Conservation (phyloP, 2,797 vertebrate genomes). For the Takifugu rubripes region DNA sequence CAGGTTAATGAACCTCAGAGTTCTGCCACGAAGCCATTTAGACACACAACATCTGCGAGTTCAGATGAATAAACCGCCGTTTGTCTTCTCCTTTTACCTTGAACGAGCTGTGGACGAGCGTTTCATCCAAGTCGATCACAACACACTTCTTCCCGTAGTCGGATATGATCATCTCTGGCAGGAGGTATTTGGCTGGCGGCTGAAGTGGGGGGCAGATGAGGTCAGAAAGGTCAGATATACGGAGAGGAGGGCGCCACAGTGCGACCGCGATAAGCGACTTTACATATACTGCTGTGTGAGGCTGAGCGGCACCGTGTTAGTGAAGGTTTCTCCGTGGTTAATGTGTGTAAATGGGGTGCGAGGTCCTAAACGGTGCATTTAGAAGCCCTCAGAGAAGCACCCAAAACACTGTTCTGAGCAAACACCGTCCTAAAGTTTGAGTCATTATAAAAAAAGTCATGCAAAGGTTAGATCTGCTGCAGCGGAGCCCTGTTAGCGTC, state of each 20-base stretch:
- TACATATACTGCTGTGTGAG: conserved; percentile 23
- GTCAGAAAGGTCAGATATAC: conserved; percentile 55
- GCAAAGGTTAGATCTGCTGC: conserved; percentile 28
- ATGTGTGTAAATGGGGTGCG: background rate
- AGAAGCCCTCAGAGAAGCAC: conserved; percentile 1
- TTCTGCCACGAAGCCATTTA: too few relatives aligned
- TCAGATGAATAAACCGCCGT: too few relatives aligned
- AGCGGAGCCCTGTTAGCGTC: conserved; percentile 2
- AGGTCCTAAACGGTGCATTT: conserved; percentile 12
- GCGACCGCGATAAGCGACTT: background rate
- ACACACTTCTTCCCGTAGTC: conserved; percentile 98
- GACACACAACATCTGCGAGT: too few relatives aligned
- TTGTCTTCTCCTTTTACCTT: conserved; percentile 79
- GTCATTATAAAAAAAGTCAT: conserved; percentile 24
- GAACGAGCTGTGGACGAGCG: conserved; percentile 97
- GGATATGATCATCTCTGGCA: conserved; percentile 92
- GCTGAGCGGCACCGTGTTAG: conserved; percentile 38
- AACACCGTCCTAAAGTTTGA: conserved; percentile 11
- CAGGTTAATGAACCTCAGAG: too few relatives aligned
- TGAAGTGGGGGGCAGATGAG: conserved; percentile 47
- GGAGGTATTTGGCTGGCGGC: conserved; percentile 97
- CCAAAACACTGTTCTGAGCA: background rate
- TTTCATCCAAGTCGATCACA: conserved; percentile 98
- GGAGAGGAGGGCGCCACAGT: conserved; percentile 3
- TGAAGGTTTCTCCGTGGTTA: conserved; percentile 2